Evolutionary conservation across 2,797 vertebrate genomes (phyloP).

Genomic region (Brotula barbata): DNA sequence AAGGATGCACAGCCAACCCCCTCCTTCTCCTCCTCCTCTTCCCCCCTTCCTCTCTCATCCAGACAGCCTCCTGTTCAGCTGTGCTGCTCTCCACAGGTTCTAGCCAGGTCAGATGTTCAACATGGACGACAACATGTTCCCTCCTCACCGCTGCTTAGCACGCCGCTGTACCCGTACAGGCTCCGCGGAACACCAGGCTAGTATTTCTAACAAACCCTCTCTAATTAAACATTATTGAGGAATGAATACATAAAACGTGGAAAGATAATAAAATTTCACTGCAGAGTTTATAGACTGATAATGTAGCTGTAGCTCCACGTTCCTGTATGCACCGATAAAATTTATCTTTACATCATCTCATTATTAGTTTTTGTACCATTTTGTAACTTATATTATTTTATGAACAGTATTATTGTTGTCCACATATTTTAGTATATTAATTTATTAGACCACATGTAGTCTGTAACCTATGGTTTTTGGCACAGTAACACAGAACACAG

Average conservation of each 20-base stretch:
- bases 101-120: slow-evolving; percentile 91
- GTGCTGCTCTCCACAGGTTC: slow-evolving; percentile 79
- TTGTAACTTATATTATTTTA: too few relatives aligned
- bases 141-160: slow-evolving; percentile 68
- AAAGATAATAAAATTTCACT: not conserved
- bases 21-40: slow-evolving; percentile 4
- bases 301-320: not conserved
- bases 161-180: not conserved
- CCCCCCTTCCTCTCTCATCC: slow-evolving; percentile 71
- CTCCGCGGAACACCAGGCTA: not conserved
- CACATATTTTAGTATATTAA: not conserved
- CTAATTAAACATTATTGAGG: slow-evolving; percentile 37
- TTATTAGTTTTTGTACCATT: too few relatives aligned
- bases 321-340: too few relatives aligned
- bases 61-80: slow-evolving; percentile 84
- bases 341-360: too few relatives aligned
- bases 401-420: too few relatives aligned
- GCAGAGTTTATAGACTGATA: slow-evolving; percentile 28
- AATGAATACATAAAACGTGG: too few relatives aligned
- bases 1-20: slow-evolving; percentile 83
- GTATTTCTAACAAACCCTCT: slow-evolving; percentile 27
- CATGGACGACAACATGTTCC: slow-evolving; percentile 73
- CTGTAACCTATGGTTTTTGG: too few relatives aligned
- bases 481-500: too few relatives aligned
- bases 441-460: too few relatives aligned